Base-by-base conservation (phyloP, 1,140 invertebrate species). In the Diorhabda elongata region DNA sequence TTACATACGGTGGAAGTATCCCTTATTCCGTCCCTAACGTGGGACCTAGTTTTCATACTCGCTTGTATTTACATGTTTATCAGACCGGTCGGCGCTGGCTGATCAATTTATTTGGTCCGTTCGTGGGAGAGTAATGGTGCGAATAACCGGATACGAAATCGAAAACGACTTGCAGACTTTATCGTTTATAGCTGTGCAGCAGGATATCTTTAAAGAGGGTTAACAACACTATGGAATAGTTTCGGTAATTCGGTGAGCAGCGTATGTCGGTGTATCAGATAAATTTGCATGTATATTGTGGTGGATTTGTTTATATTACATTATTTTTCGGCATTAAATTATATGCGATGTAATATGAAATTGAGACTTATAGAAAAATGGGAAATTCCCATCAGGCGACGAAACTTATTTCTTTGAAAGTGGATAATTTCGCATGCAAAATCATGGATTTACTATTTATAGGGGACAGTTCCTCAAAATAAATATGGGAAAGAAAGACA, bases 1-100 rank as follows among this genome's bases (percentile, higher is more conserved):
- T 26, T 26, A 26, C 26, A 26, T 26, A 26, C 26, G 26, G 26
- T 26, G 26, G 26, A 26, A 26, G 26, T 26, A 26, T 26, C 26
- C 26, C 26, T 26, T 26, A 26, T 26, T 26, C 26, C 26, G 26
- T 26, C 26, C 26, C 26, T 26, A 26, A 26, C 26, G 26, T 26
- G 26, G 26, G 26, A 26, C 26, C 26, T 26, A 26, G 26, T 26
- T 26, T 26, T 26, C 26, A 26, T 52, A 52, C 47, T 52, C n/a
- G 47, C 45, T 7, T 64, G 63, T 57, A 64, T 64, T 64, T 64
- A 64, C 63, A 64, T 64, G 63, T 64, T 64, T 64, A 64, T 64
- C 63, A 57, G 63, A 64, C 63, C 43, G 63, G 47, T 42, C 45
- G 45, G 63, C 52, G 63, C 63, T 57, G 11, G 26, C 63, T 64